Conservation (phyloP, 2,888 invertebrate species). For the Meiosimyza platycephala region DNA sequence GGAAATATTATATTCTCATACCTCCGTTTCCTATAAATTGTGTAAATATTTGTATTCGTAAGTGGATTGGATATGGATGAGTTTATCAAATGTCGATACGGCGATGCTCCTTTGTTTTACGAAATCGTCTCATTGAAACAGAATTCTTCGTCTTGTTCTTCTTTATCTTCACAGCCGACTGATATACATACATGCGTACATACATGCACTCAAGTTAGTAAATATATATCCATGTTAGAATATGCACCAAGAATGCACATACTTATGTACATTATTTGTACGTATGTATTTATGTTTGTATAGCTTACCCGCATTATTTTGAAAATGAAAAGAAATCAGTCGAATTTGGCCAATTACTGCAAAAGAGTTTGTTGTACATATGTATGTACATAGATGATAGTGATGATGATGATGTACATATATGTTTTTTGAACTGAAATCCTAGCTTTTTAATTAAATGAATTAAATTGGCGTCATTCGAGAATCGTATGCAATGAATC, state of each 20-base stretch:
- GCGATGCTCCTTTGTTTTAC: slow-evolving; percentile 31
- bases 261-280: background rate
- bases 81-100: slow-evolving; percentile 55
- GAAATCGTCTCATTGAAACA: slow-evolving; percentile 7
- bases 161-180: background rate
- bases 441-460: too few relatives aligned
- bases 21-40: slow-evolving; percentile 50
- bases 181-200: slow-evolving; percentile 1
- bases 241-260: background rate
- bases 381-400: too few relatives aligned
- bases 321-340: background rate
- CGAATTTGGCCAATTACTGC: slow-evolving; percentile 16
- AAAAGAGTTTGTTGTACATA: background rate
- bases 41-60: slow-evolving; percentile 64
- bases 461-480: too few relatives aligned
- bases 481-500: too few relatives aligned
- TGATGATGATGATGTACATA: too few relatives aligned
- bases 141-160: background rate
- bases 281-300: background rate
- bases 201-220: background rate
- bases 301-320: too few relatives aligned
- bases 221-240: background rate
- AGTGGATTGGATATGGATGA: slow-evolving; percentile 66
- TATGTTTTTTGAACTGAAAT: too few relatives aligned
- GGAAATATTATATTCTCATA: slow-evolving; percentile 59